Base-by-base conservation (phyloP, 2,888 invertebrate genomes). In the Scaptomyza tumidula region DNA sequence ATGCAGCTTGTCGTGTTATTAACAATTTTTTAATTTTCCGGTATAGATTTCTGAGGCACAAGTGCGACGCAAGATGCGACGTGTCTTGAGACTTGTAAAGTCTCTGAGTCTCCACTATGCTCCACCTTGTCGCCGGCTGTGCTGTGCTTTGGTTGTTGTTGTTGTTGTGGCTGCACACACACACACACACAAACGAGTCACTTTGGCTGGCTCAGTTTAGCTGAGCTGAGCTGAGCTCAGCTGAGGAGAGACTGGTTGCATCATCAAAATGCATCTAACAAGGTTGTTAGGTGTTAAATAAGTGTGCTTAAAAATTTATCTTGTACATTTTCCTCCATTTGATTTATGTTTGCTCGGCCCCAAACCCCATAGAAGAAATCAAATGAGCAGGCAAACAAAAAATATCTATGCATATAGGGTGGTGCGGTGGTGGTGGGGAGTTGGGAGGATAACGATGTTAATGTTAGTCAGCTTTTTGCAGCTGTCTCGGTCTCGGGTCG, bases 211-310 rank as follows among this genome's bases (percentile, higher is more conserved):
- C 41, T 16, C 14, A 10, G 59, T 14, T 48, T 13, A 48, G 48
- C 48, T 46, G 41, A 16, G 41, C 48, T 29, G 6, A 29, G 7
- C 29, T 29, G 29, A 33, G 33, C 29, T 46, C 46, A 48, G 48
- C 48, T 46, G 41, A 16, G 41, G 61, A 56, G 59, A 35, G 71
- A 71, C 75, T 75, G 75, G 67, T 78, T 72, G 77, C 86, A 82
- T 85, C 86, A 86, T 83, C 88, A 85, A 79, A 87, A 87, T 77
- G 86, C 83, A 86, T 86, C 85, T 86, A 86, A 88, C 88, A 89
- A 88, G 89, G 89, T 89, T 88, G 86, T 89, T 86, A 86, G 89
- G 89, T 89, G 89, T 89, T 89, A 88, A 89, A 89, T 88, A 89
- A 86, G 90, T 78, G 77, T 89, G 86, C 89, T 88, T 82, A 86